These are phyloP conservation scores for Agrochola circellaris DNA, from an alignment of 2,888 invertebrate species.

Conservation along the genomic window DNA sequence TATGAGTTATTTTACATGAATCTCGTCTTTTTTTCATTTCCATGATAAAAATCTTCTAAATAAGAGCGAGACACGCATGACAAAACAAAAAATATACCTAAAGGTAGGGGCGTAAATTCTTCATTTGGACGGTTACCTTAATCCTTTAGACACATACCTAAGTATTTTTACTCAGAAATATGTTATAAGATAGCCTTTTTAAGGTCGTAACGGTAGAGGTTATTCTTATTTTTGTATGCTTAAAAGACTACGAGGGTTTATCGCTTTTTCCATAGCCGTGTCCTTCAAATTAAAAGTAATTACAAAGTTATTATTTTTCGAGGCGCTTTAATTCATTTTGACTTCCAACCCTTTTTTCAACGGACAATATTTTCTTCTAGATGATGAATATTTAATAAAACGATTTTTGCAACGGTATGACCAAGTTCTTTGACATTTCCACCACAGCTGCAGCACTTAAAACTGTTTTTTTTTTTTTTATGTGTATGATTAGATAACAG, in stretches of 20 bases:
- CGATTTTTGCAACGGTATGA: not conserved
- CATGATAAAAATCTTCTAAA: not conserved
- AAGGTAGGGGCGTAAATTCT: slow-evolving; percentile 18
- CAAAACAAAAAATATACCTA: slow-evolving; percentile 8
- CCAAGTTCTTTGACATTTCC: not conserved
- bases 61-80: not conserved
- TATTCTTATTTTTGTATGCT: not conserved
- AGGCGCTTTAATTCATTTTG: slow-evolving; percentile 2
- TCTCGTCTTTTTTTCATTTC: not conserved
- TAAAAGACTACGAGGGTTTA: not conserved
- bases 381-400: not conserved
- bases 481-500: not conserved
- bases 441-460: not conserved
- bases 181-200: not conserved
- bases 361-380: slow-evolving; percentile 12
- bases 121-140: slow-evolving; percentile 17
- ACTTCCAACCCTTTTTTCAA: not conserved
- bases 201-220: not conserved
- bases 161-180: not conserved
- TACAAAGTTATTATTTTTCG: slow-evolving; percentile 2
- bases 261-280: not conserved
- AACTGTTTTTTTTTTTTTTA: not conserved
- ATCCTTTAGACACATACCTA: not conserved
- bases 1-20: not conserved
- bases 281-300: slow-evolving; percentile 10